phyloP scores from a whole-genome alignment of 2,113 vertebrate genomes.

The Hemiscyllium ocellatum region DNA sequence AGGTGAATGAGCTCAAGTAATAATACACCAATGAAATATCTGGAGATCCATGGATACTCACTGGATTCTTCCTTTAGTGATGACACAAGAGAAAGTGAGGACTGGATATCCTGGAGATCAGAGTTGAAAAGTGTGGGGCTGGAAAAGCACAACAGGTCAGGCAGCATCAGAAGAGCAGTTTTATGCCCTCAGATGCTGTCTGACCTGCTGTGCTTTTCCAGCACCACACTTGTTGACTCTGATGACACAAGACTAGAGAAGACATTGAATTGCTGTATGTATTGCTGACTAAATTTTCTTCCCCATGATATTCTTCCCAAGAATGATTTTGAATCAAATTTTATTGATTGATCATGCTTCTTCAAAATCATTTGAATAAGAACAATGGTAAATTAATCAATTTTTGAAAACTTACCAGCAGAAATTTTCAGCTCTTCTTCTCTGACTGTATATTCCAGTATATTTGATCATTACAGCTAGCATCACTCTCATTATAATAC shows the following conservation, averaged over 20 bases:
- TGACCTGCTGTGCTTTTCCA: too few species aligned
- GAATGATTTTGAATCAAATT: background rate
- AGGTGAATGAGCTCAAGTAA: background rate
- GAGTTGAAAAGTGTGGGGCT: too few species aligned
- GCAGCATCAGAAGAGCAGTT: too few species aligned
- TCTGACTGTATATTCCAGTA: background rate
- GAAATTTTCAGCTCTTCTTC: background rate
- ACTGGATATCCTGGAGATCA: too few species aligned
- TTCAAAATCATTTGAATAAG: constrained; percentile 2
- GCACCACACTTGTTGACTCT: too few species aligned
- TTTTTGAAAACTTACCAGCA: background rate
- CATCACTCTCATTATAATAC: background rate
- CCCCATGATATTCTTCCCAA: background rate
- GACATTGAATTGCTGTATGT: background rate
- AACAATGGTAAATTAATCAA: background rate
- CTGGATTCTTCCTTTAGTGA: background rate
- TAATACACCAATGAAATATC: background rate
- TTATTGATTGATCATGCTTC: background rate
- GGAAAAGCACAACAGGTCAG: too few species aligned
- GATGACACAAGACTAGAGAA: background rate
- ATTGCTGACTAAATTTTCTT: background rate
- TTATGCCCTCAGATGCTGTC: too few species aligned
- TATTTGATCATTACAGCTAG: background rate
- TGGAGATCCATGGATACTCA: background rate
- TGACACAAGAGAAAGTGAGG: too few species aligned